phyloP scores from a whole-genome alignment of 1,140 invertebrate genomes.

The Triops cancriformis region DNA sequence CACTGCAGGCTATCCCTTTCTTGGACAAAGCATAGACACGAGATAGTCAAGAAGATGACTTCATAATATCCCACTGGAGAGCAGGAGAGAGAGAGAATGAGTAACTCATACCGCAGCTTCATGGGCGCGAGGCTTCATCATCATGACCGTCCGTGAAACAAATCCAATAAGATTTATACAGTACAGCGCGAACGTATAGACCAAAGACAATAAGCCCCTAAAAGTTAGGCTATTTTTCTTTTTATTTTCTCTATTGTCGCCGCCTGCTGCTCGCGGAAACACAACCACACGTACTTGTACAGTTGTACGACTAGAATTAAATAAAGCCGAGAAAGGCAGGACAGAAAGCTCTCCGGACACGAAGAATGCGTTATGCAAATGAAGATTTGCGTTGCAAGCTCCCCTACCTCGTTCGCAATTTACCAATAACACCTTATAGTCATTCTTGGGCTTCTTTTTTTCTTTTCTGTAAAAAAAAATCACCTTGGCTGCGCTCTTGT shows the following conservation, averaged over 20 bases:
- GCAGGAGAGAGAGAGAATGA: background rate
- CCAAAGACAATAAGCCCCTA: background rate
- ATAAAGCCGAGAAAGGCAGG: background rate
- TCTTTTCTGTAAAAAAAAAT: too few species aligned
- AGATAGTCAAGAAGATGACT: background rate
- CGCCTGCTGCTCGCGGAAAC: background rate
- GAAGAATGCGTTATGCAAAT: background rate
- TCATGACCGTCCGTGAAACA: background rate
- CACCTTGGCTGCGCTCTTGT: too few species aligned
- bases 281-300: background rate
- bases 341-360: background rate
- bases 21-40: background rate
- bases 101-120: background rate
- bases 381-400: background rate
- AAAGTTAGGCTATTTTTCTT: background rate
- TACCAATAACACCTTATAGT: background rate
- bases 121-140: background rate
- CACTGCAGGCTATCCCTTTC: background rate
- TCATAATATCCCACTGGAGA: background rate
- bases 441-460: background rate
- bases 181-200: background rate
- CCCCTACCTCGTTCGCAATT: background rate
- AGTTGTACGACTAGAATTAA: background rate
- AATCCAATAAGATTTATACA: conserved; percentile 5
- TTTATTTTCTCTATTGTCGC: background rate